Base-by-base conservation (phyloP, 2,113 vertebrate genomes). In the Psittacula cyanocephala region DNA sequence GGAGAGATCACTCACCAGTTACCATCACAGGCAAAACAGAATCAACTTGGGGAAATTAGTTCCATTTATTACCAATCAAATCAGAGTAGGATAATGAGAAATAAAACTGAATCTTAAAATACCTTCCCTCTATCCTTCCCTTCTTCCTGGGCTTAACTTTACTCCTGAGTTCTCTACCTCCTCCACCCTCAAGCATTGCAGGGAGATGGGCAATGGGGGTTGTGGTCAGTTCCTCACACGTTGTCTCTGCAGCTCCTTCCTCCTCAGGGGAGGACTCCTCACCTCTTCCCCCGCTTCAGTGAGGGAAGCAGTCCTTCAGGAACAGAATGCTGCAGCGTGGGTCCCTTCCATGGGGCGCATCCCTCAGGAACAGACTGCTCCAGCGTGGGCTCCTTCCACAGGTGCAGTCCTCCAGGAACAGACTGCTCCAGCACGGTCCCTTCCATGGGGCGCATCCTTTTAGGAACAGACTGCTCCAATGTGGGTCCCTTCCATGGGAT, bases 321-420 rank as follows among this genome's bases (percentile, higher is more conserved):
- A 52, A 41, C 60, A 59, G 23, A 37, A 18, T 44, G 64, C 23
- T 59, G 11, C 24, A 28, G 8, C 0, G 0, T 59, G 9, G 44
- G 33, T 80, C 44, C 49, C 67, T 67, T 33, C 37, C 33, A 13
- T 11, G 13, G 37, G 9, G 16, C n/a, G 17, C 37, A 52, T 10
- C 72, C 67, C 25, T 79, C 20, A 75, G 6, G 2, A 85, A 39
- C 47, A 49, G 47, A 7, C 23, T 50, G 28, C 13, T 68, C 17
- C 47, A 80, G 47, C 1, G 1, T 33, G 31, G 17, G 12, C 53
- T 15, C 39, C 60, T 72, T 23, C 29, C 39, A 37, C 37, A 37
- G 37, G 37, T 37, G 37, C 37, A 37, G 37, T 37, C 37, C 37
- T 37, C 29, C 23, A 55, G 46, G 31, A 80, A n/a, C 41, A 68